Evolutionary conservation across 2,888 invertebrate species (phyloP), one percentile per base, ranked within the genome.

Genomic region (Polylopha cassiicola): DNA sequence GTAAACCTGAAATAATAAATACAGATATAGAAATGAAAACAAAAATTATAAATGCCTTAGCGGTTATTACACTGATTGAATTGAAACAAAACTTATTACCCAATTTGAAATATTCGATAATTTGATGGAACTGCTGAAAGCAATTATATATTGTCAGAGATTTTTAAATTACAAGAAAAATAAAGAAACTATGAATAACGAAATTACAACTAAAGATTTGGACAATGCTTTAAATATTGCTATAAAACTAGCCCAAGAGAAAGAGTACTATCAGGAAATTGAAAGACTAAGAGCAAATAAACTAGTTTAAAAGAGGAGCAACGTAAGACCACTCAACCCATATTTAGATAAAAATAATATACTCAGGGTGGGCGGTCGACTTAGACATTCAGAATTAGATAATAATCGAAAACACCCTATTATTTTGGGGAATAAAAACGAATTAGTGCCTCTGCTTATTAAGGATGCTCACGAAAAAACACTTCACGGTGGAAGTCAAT

Each of bases 301-400:
- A 9, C 17, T 21, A 21, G 21, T 21, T 3, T 18, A 29, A 18
- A 22, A 6, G 1, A 31, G n/a, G 3, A 31, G 31, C 3, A 1
- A 2, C 9, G 2, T 31, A 5, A 14, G 9, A 14, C 9, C 21
- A 15, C 20, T 31, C 2, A 21, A 8, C 7, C 31, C 31, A 5
- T 22, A 31, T 4, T 3, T 31, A 9, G 21, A 36, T 26, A 14
- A 27, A 8, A 7, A 27, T 9, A 14, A 13, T 9, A 14, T 27
- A 4, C 13, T 27, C 3, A 20, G 17, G 13, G 37, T 28, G 9
- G 21, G 28, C 8, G 37, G 36, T 9, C 18, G 36, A 6, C 13
- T 36, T 6, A 4, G 27, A 3, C 21, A 27, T 21, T 11, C 36
- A 7, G n/a, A 24, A 7, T 7, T 34, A 13, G 26, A 18, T 10